Conservation (phyloP, 2,113 vertebrate genomes). For the Gulo gulo region DNA sequence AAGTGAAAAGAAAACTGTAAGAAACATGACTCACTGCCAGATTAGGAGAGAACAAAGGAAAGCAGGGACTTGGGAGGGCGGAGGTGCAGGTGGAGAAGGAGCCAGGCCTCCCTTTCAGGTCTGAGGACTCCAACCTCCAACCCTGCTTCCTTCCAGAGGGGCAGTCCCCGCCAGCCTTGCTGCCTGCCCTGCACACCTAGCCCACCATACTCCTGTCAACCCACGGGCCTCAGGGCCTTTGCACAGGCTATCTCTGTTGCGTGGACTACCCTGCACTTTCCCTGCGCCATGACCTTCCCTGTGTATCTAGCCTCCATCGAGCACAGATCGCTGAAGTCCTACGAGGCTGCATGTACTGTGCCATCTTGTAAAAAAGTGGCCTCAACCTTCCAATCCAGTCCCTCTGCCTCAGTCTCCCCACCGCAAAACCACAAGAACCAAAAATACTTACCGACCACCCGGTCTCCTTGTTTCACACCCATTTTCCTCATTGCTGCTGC, state of each 20-base stretch:
- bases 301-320: background rate
- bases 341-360: accelerated
- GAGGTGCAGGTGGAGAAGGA: too few relatives aligned
- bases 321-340: background rate
- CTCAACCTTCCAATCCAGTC: background rate
- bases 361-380: background rate
- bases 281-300: background rate
- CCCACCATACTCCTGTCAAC: background rate
- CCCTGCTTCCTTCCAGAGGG: background rate
- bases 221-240: background rate
- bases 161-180: background rate
- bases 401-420: background rate
- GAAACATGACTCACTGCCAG: accelerated
- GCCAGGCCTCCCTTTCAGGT: background rate
- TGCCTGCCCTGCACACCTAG: background rate
- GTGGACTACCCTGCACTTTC: background rate
- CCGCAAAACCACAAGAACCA: background rate
- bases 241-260: background rate
- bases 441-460: constrained; percentile 91
- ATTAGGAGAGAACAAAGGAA: too few relatives aligned
- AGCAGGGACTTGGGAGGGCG: background rate
- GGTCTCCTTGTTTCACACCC: constrained; percentile 91
- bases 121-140: background rate
- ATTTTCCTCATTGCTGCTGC: constrained; percentile 97
- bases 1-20: background rate